Conservation (phyloP, 2,888 invertebrate species). For the Tyria jacobaeae region DNA sequence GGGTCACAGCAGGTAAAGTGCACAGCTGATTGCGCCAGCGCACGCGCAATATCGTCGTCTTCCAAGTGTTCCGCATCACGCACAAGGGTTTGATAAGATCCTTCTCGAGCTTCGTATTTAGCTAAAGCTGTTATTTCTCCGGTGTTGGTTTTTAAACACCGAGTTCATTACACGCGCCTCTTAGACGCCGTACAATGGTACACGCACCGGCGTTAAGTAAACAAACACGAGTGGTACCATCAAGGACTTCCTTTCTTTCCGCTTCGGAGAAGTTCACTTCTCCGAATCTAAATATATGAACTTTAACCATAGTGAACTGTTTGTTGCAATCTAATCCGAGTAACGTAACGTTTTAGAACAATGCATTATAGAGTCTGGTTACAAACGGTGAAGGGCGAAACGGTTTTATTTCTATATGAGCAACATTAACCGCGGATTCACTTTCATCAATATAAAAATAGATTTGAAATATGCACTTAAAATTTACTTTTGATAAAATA, state of each 20-base stretch:
- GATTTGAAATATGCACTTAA: too few species aligned
- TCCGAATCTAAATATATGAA: slow-evolving; percentile 60
- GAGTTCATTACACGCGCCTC: slow-evolving; percentile 33
- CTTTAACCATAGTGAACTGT: slow-evolving; percentile 31
- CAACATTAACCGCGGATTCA: too few species aligned
- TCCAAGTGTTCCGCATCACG: slow-evolving; percentile 24
- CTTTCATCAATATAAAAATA: too few species aligned
- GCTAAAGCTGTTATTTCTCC: slow-evolving; percentile 17
- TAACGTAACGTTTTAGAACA: slow-evolving; percentile 40
- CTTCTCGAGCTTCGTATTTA: slow-evolving; percentile 24
- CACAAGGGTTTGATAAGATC: slow-evolving; percentile 31
- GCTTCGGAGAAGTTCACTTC: slow-evolving; percentile 67
- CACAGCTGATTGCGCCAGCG: slow-evolving; percentile 44
- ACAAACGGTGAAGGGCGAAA: slow-evolving; percentile 26
- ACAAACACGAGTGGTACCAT: slow-evolving; percentile 60
- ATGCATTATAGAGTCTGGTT: slow-evolving; percentile 29
- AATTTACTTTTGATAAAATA: too few species aligned
- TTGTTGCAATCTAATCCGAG: slow-evolving; percentile 40
- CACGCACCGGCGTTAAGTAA: slow-evolving; percentile 51
- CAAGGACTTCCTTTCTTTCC: slow-evolving; percentile 69
- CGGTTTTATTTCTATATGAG: not conserved
- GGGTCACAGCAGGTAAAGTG: slow-evolving; percentile 45
- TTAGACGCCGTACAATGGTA: slow-evolving; percentile 40
- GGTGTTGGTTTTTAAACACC: slow-evolving; percentile 25
- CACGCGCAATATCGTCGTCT: slow-evolving; percentile 35